Conservation (phyloP, 2,888 invertebrate species). For the Philhelius pedissequus region DNA sequence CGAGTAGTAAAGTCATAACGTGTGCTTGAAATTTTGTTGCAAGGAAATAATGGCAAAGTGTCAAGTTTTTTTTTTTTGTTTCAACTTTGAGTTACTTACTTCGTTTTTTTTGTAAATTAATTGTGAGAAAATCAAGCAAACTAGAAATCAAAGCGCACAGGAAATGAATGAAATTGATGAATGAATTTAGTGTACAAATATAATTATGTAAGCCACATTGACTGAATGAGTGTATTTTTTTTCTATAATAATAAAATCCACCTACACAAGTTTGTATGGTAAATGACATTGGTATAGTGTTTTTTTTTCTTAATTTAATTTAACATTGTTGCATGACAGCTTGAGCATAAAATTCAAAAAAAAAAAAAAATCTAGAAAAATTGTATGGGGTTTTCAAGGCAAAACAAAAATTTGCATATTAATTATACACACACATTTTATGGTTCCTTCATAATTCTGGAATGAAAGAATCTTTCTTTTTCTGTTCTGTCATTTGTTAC, state of each 20-base stretch:
- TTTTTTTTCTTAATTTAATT: constrained; percentile 38
- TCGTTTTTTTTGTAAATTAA: constrained; percentile 5
- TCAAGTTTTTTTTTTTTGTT: constrained; percentile 31
- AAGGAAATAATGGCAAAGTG: constrained; percentile 40
- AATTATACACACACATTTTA: constrained; percentile 40
- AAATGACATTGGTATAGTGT: constrained; percentile 43
- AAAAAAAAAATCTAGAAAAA: constrained; percentile 3
- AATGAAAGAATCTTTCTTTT: not conserved
- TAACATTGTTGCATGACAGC: constrained; percentile 54
- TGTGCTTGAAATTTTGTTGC: not conserved
- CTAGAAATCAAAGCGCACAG: constrained; percentile 30
- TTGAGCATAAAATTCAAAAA: constrained; percentile 30
- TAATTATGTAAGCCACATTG: constrained; percentile 43
- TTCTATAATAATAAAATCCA: constrained; percentile 47
- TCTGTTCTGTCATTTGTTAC: not conserved
- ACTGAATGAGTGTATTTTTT: constrained; percentile 23
- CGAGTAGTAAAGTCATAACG: no score
- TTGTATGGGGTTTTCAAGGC: constrained; percentile 56
- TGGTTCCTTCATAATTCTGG: constrained; percentile 23
- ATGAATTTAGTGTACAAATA: constrained; percentile 48
- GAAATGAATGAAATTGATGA: constrained; percentile 67
- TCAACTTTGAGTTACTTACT: constrained; percentile 20
- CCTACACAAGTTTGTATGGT: not conserved
- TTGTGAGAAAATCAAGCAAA: constrained; percentile 21
- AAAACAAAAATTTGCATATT: constrained; percentile 49